Evolutionary conservation across 2,888 invertebrate species (phyloP).

Genomic region (Rhodophaea formosa): DNA sequence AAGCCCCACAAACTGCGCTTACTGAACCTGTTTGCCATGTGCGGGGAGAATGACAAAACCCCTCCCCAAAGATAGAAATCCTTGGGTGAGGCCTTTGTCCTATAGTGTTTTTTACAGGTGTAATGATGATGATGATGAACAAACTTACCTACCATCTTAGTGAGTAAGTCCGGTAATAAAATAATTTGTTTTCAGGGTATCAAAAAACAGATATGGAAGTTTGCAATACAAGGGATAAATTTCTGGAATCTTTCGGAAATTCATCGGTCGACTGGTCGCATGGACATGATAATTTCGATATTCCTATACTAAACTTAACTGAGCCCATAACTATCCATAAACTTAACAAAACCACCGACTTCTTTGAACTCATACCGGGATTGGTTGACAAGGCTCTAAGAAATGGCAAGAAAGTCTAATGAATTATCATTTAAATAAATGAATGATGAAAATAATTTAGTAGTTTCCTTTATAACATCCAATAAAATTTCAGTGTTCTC

Average conservation of each 20-base stretch:
- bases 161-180: background rate
- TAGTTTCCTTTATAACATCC: too few relatives aligned
- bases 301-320: background rate
- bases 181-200: slow-evolving; percentile 1
- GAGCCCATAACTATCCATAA: background rate
- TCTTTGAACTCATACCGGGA: background rate
- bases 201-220: background rate
- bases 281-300: background rate
- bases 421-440: background rate
- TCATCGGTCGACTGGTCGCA: background rate
- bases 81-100: too few relatives aligned
- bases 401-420: background rate
- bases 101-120: too few relatives aligned
- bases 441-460: too few relatives aligned
- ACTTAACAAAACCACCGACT: background rate
- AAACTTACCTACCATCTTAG: background rate
- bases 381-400: background rate
- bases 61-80: too few relatives aligned
- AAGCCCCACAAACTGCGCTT: too few relatives aligned
- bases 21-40: too few relatives aligned
- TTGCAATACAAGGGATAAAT: background rate
- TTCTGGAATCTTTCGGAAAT: background rate
- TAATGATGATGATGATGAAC: too few relatives aligned
- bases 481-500: too few relatives aligned
- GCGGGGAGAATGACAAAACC: too few relatives aligned